Conservation (phyloP, 2,888 invertebrate genomes). For the Ditula angustiorana region DNA sequence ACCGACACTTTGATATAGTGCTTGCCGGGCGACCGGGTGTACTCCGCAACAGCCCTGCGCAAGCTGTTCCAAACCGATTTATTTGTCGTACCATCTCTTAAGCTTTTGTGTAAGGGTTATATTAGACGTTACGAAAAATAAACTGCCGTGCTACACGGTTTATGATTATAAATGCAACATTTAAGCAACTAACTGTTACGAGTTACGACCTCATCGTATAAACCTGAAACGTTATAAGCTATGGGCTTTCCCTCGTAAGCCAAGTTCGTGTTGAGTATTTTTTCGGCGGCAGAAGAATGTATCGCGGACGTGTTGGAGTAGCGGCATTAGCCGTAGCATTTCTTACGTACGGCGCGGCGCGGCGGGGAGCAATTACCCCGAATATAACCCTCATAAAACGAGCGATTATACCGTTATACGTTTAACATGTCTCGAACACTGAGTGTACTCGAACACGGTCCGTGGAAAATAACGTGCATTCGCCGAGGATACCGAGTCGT, state of each 20-base stretch:
- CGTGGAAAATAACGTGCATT: slow-evolving; percentile 63
- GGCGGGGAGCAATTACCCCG: slow-evolving; percentile 64
- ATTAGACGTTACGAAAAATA: slow-evolving; percentile 27
- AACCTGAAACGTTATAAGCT: slow-evolving; percentile 25
- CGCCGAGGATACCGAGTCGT: slow-evolving; percentile 70
- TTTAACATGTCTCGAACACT: slow-evolving; percentile 66
- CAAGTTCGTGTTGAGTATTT: slow-evolving; percentile 21
- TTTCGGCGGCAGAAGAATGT: slow-evolving; percentile 49
- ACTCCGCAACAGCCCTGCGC: slow-evolving; percentile 51
- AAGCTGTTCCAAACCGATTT: slow-evolving; percentile 59
- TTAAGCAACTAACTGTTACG: slow-evolving; percentile 26
- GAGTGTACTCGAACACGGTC: slow-evolving; percentile 61
- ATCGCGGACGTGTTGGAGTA: slow-evolving; percentile 54
- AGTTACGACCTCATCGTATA: slow-evolving; percentile 28
- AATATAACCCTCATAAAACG: slow-evolving; percentile 69
- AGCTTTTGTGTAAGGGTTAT: slow-evolving; percentile 28
- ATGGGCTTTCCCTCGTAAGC: slow-evolving; percentile 26
- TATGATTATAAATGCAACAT: slow-evolving; percentile 29
- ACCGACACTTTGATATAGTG: slow-evolving; percentile 70
- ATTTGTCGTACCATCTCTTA: slow-evolving; percentile 47
- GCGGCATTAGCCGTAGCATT: slow-evolving; percentile 56
- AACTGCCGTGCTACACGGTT: slow-evolving; percentile 12
- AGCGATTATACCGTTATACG: slow-evolving; percentile 69
- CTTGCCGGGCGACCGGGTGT: slow-evolving; percentile 58
- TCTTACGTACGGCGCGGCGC: slow-evolving; percentile 54